phyloP scores from a whole-genome alignment of 2,888 invertebrate genomes.

The Pecten maximus region DNA sequence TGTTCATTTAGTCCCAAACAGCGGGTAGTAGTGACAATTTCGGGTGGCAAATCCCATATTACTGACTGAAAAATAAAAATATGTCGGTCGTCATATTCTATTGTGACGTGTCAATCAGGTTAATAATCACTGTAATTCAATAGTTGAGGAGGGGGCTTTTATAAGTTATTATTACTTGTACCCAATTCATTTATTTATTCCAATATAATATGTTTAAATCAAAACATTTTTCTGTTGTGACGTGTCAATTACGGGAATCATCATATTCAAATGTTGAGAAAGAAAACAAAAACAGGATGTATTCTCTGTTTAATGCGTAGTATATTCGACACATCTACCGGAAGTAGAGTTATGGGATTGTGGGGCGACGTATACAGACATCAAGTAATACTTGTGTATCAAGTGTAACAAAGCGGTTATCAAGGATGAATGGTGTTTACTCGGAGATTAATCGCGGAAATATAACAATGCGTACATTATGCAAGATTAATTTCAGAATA shows the following conservation, averaged over 20 bases:
- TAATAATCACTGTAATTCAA: too few species aligned
- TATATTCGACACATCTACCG: background rate
- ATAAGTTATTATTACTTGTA: too few species aligned
- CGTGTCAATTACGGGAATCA: too few species aligned
- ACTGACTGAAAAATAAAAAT: too few species aligned
- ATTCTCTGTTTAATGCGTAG: background rate
- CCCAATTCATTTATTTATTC: too few species aligned
- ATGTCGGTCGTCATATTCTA: too few species aligned
- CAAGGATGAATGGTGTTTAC: background rate
- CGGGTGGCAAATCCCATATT: too few species aligned
- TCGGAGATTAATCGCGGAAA: background rate
- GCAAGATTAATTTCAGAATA: background rate
- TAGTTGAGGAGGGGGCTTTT: too few species aligned
- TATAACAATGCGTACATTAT: background rate
- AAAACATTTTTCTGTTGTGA: background rate
- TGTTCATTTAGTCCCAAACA: too few species aligned
- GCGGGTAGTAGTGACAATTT: too few species aligned
- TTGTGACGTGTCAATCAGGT: too few species aligned
- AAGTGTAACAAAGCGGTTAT: background rate
- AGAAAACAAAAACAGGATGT: background rate
- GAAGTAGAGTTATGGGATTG: background rate
- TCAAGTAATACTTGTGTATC: background rate
- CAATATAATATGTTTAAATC: too few species aligned
- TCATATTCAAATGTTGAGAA: background rate
- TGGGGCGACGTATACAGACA: background rate